Percentiles rank a stretch among this genome's conserved stretches.
These are phyloP conservation scores for Ostrea edulis DNA, from an alignment of 1,140 invertebrate species.

Conservation along the genomic window DNA sequence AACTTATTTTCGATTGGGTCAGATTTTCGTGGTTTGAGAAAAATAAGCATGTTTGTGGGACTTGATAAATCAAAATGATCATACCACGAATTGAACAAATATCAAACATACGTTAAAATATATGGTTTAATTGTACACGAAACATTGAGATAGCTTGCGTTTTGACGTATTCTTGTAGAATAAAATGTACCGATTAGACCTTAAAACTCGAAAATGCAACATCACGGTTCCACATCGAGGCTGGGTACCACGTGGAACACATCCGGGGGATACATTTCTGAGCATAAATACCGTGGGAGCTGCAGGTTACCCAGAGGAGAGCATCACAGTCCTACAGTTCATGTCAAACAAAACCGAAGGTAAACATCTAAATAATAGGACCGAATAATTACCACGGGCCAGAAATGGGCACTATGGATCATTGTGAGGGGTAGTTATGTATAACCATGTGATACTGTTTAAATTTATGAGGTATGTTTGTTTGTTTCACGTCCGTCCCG, in stretches of 20 bases:
- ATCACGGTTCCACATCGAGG: slow-evolving; percentile 59
- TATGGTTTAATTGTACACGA: too few relatives aligned
- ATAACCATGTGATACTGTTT: too few relatives aligned
- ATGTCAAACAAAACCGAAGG: slow-evolving; percentile 49
- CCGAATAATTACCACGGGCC: too few relatives aligned
- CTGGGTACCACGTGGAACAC: slow-evolving; percentile 66
- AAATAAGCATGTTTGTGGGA: too few relatives aligned
- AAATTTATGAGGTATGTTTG: not conserved
- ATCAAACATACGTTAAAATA: too few relatives aligned
- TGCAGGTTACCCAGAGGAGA: slow-evolving; percentile 60
- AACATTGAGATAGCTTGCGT: too few relatives aligned
- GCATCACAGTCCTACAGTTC: slow-evolving; percentile 52
- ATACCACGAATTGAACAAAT: too few relatives aligned
- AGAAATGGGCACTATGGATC: too few relatives aligned
- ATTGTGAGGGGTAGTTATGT: not conserved
- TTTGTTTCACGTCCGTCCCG: too few relatives aligned
- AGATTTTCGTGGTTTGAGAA: too few relatives aligned
- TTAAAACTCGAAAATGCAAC: slow-evolving; percentile 64
- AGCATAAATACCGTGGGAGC: slow-evolving; percentile 63
- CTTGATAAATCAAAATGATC: too few relatives aligned
- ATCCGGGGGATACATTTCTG: slow-evolving; percentile 58
- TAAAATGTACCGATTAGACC: slow-evolving; percentile 62
- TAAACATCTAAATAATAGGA: not conserved
- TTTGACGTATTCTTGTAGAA: slow-evolving; percentile 36
- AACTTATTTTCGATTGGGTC: too few relatives aligned